phyloP scores from a whole-genome alignment of 2,888 invertebrate species.

The Lydus trimaculatus region DNA sequence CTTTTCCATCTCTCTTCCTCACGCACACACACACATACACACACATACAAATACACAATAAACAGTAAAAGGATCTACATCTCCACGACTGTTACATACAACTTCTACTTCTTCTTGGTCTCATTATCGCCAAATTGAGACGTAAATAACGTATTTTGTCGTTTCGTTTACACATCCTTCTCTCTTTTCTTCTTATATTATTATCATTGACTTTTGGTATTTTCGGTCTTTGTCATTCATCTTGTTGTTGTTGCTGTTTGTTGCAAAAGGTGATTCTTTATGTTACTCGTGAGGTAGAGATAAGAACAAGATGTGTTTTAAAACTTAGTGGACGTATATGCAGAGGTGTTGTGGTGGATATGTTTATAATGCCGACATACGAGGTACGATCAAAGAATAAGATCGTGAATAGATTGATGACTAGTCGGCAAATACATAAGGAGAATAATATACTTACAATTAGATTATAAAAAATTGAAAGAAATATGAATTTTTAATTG shows the following conservation, averaged over 20 bases:
- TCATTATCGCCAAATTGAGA: slow-evolving; percentile 49
- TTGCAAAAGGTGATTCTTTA: slow-evolving; percentile 8
- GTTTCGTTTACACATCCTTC: background rate
- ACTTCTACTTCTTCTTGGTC: slow-evolving; percentile 30
- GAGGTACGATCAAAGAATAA: background rate
- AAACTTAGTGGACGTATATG: slow-evolving; percentile 21
- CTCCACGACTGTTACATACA: background rate
- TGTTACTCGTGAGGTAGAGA: slow-evolving; percentile 4
- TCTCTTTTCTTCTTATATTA: background rate
- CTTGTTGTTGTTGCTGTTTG: slow-evolving; percentile 11
- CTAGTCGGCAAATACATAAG: background rate
- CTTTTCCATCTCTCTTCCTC: slow-evolving; percentile 12
- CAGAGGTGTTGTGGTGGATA: slow-evolving; percentile 26
- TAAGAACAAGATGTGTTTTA: slow-evolving; percentile 19
- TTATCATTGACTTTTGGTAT: no score
- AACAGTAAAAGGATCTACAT: background rate
- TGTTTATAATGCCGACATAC: slow-evolving; percentile 4
- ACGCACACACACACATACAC: background rate
- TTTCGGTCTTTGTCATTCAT: slow-evolving; percentile 39
- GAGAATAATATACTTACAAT: background rate
- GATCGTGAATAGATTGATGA: background rate
- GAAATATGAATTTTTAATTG: background rate
- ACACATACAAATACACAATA: background rate
- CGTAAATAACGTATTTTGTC: slow-evolving; percentile 40
- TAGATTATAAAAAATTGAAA: background rate